Evolutionary conservation across 2,888 invertebrate genomes (phyloP), one percentile per base, ranked within the genome.

Genomic region (Lochmaea crataegi): DNA sequence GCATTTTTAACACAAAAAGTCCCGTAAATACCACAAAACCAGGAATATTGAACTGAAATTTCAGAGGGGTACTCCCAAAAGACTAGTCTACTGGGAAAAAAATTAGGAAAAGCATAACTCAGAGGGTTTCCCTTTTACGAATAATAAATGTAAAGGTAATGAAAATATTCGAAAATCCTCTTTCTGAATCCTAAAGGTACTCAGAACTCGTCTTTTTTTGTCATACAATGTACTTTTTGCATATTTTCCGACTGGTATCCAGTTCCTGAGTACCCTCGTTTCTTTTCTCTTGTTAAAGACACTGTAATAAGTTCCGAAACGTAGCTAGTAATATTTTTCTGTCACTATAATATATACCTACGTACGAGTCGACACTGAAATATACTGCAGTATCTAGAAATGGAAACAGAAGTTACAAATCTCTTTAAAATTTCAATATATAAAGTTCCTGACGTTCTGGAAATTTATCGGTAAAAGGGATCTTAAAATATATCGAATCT

Each of bases 381-480:
- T n/a, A 38, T 12, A 53, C 56, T 42, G 69, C 63, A 64, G 63
- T 63, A 32, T 56, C 63, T 63, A 41, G 48, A 63, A 69, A 63
- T 38, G 38, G 63, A 69, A 69, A 63, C 63, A 63, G 69, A 69
- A 64, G 63, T 63, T 69, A 64, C 69, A 64, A 64, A 56, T 69
- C 69, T 63, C 63, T 53, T 69, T 69, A 69, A 69, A 69, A 69
- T 69, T 67, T 69, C 69, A 69, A 63, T 69, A 63, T 69, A 69
- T 69, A 63, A 69, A 69, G 69, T 69, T 69, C 69, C 38, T 53
- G 69, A 63, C 69, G 63, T 69, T 69, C 41, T 32, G 51, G 22
- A 61, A 69, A 69, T 69, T 69, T 69, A 69, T 69, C 63, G 51
- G 51, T 42, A 41, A 63, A 56, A 53, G 63, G 63, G 51, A 65